These are phyloP conservation scores for Ornithorhynchus anatinus DNA, from an alignment of 2,113 vertebrate genomes.

Conservation along the genomic window DNA sequence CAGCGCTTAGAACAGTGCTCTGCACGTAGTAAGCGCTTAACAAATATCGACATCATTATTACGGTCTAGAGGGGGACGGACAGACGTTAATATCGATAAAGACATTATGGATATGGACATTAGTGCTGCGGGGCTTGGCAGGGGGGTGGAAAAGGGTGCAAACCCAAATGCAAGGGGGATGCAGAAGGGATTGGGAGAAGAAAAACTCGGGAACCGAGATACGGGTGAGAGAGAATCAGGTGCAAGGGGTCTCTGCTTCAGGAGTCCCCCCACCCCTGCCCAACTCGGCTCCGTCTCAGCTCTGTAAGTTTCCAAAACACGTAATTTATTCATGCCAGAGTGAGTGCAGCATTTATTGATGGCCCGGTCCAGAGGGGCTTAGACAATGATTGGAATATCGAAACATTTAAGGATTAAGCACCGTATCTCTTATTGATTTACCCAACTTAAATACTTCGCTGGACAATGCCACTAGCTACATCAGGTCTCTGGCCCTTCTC, in stretches of 20 bases:
- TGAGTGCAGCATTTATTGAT: constrained; percentile 53
- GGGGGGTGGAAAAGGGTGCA: too few relatives aligned
- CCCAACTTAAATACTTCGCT: constrained; percentile 20
- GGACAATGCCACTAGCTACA: too few relatives aligned
- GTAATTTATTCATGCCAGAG: constrained; percentile 57
- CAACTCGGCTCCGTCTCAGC: constrained; percentile 32
- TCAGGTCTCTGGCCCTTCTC: not conserved
- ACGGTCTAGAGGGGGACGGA: too few relatives aligned
- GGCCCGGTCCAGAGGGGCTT: constrained; percentile 54
- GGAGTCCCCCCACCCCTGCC: too few relatives aligned
- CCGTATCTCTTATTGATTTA: constrained; percentile 66
- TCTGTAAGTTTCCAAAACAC: constrained; percentile 55
- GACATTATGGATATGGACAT: too few relatives aligned
- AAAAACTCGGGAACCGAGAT: constrained; percentile 4
- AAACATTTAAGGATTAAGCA: constrained; percentile 67
- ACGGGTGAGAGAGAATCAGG: too few relatives aligned
- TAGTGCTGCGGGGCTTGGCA: too few relatives aligned
- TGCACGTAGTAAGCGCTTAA: too few relatives aligned
- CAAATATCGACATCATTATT: too few relatives aligned
- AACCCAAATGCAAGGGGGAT: not conserved
- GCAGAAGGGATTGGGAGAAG: constrained; percentile 18
- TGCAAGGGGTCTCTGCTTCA: too few relatives aligned
- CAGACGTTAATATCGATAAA: too few relatives aligned
- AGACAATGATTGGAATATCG: constrained; percentile 56
- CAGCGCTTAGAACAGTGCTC: too few relatives aligned